Base-by-base conservation (phyloP, 2,888 invertebrate species). In the Trichopria drosophilae region DNA sequence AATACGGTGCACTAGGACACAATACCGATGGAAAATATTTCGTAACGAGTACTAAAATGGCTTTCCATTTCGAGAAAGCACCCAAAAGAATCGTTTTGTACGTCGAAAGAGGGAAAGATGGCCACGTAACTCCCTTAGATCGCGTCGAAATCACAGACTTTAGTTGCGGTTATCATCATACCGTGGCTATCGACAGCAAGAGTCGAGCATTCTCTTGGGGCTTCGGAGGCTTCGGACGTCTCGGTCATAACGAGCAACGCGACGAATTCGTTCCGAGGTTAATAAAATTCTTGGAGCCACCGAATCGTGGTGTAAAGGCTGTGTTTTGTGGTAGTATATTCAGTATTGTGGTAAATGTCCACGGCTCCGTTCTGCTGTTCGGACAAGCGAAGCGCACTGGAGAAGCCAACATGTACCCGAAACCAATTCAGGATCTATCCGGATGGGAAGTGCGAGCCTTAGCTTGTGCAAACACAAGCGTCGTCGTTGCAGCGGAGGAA, bases 371-470 rank as follows among this genome's bases (percentile, higher is more conserved):
- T 12, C 48, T 75, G 35, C 68, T 95, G 74, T 95, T 94, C 76
- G 96, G 96, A 0, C 93, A 93, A 72, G 90, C 90, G 0, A 95
- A 94, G 71, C 86, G 92, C 50, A 90, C 91, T 0, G 95, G 94
- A 0, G 96, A 96, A 73, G 95, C 95, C 3, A 93, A 93, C 65
- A 95, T 95, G 95, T 95, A 95, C 72, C 95, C 95, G 0, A 95
- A 95, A 71, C 92, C 93, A 0, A 88, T 95, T 3, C 93, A 92
- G 64, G 95, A 96, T 76, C 80, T 96, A n/a, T 85, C 88, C 54
- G 94, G 95, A 1, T 96, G 95, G 95, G 87, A 88, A 63, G 87
- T 96, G 18, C 84, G 90, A 50, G 84, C 87, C 61, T 82, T 95
- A 29, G 93, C 87, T 2, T 88, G 90, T 44, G 87, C 88, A 51